Conservation (phyloP, 2,888 invertebrate species). For the Epistrophella euchroma region DNA sequence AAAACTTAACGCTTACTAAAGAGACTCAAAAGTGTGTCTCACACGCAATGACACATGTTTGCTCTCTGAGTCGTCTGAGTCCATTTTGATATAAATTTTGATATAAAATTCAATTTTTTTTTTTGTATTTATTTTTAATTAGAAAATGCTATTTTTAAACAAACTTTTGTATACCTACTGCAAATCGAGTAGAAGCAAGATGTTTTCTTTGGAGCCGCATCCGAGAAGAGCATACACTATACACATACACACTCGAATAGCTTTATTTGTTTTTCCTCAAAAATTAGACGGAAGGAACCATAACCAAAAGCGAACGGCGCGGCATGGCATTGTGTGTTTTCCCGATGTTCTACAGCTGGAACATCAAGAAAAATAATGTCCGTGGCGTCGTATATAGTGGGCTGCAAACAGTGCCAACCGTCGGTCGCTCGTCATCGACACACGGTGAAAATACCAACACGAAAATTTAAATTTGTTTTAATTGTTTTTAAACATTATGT, state of each 20-base stretch:
- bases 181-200: slow-evolving; percentile 49
- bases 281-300: neutral
- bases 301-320: too few species aligned
- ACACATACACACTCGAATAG: neutral
- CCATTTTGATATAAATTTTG: slow-evolving; percentile 48
- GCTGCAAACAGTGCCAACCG: neutral
- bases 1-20: slow-evolving; percentile 4
- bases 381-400: neutral
- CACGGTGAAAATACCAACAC: neutral
- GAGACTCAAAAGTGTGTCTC: slow-evolving; percentile 1
- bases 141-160: slow-evolving; percentile 70
- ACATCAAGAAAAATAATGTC: neutral
- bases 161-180: slow-evolving; percentile 41
- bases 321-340: slow-evolving; percentile 10
- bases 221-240: slow-evolving; percentile 1
- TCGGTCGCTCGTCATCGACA: neutral
- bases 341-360: slow-evolving; percentile 20
- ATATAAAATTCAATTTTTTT: slow-evolving; percentile 63
- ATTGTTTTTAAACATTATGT: neutral
- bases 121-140: slow-evolving; percentile 1
- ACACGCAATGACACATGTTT: slow-evolving; percentile 36
- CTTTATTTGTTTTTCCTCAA: slow-evolving; percentile 7
- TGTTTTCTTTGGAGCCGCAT: slow-evolving; percentile 48
- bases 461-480: neutral
- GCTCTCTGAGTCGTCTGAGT: slow-evolving; percentile 1